These are phyloP conservation scores for Eulacestoma nigropectus DNA, from an alignment of 2,113 vertebrate genomes.

Conservation along the genomic window DNA sequence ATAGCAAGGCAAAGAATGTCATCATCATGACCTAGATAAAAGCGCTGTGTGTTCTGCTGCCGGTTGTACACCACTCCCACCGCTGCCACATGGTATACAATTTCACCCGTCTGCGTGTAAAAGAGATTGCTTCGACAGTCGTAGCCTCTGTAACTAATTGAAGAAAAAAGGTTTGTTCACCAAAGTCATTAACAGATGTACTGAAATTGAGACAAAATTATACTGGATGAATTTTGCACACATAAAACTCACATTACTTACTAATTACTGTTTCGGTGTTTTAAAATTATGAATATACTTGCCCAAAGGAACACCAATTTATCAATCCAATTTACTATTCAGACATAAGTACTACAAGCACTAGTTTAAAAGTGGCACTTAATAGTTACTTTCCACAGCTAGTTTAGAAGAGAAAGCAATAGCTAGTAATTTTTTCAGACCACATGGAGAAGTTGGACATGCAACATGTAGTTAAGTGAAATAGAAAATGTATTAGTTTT, in stretches of 20 bases:
- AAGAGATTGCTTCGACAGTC: constrained; percentile 98
- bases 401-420: not conserved
- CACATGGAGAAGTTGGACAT: not conserved
- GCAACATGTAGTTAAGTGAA: not conserved
- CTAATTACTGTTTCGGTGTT: not conserved
- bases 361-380: not conserved
- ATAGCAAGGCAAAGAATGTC: constrained; percentile 95
- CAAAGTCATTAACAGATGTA: not conserved
- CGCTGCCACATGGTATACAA: constrained; percentile 96
- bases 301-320: not conserved
- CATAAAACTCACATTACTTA: not conserved
- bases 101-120: constrained; percentile 97
- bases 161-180: not conserved
- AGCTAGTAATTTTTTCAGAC: not conserved
- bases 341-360: not conserved
- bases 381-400: not conserved
- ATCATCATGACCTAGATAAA: constrained; percentile 94
- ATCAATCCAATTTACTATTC: not conserved
- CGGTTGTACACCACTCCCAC: constrained; percentile 96
- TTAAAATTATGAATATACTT: not conserved
- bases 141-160: constrained; percentile 89
- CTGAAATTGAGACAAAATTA: not conserved
- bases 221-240: not conserved
- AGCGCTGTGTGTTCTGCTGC: constrained; percentile 94
- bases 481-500: not conserved